Percentiles rank a stretch among this genome's conserved stretches.
Evolutionary conservation across 2,797 vertebrate genomes (phyloP).

Genomic region (Pipistrellus kuhlii): DNA sequence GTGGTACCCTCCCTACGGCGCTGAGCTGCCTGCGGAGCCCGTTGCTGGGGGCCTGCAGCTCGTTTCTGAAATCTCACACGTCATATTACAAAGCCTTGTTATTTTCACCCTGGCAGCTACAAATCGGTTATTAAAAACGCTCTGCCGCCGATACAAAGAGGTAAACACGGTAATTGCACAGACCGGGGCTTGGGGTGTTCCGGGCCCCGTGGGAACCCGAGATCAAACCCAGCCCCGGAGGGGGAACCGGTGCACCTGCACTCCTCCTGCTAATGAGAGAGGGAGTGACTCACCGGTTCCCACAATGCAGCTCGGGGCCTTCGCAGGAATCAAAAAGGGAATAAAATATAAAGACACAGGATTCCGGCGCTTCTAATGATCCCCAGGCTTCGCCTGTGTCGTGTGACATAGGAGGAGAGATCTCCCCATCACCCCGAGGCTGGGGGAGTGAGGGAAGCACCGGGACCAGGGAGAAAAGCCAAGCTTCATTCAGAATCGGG

Average conservation of each 20-base stretch:
- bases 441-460: too few relatives aligned
- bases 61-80: background rate
- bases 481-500: background rate
- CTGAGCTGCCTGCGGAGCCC: rapidly evolving
- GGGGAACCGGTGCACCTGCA: background rate
- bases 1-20: rapidly evolving
- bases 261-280: slow-evolving; percentile 14
- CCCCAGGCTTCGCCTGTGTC: background rate
- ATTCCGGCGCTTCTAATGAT: background rate
- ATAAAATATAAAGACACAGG: background rate
- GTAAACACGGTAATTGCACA: slow-evolving; percentile 71
- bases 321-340: background rate
- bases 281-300: background rate
- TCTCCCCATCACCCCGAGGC: background rate
- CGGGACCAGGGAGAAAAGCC: background rate
- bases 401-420: background rate
- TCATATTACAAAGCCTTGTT: background rate
- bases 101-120: slow-evolving; percentile 34
- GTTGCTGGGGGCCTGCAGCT: background rate
- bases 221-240: slow-evolving; percentile 2
- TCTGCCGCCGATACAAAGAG: slow-evolving; percentile 59
- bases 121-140: slow-evolving; percentile 42
- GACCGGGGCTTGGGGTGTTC: slow-evolving; percentile 53
- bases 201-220: background rate
- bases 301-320: slow-evolving; percentile 25